Evolutionary conservation across 2,113 vertebrate species (phyloP).

Genomic region (Sorex araneus): DNA sequence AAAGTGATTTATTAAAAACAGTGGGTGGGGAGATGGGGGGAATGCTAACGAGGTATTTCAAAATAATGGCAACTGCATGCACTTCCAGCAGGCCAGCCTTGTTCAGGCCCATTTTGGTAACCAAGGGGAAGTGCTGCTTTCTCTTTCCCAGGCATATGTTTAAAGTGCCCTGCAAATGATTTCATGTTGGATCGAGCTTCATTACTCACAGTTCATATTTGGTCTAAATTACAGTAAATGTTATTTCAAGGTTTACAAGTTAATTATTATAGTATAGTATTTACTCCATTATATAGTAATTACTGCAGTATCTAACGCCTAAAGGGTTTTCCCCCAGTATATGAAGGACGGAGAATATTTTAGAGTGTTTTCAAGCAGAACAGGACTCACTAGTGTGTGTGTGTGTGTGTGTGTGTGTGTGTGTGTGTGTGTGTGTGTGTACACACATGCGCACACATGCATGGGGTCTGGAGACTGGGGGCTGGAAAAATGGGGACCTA

Average conservation of each 20-base stretch:
- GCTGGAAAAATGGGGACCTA: neutral
- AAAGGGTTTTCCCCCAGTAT: slow-evolving; percentile 63
- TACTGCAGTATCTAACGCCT: slow-evolving; percentile 83
- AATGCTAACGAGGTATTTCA: slow-evolving; percentile 73
- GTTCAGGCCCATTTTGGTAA: slow-evolving; percentile 70
- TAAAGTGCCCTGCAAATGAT: slow-evolving; percentile 79
- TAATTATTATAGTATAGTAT: slow-evolving; percentile 87
- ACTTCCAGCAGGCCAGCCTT: slow-evolving; percentile 21
- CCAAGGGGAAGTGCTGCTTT: slow-evolving; percentile 62
- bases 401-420: neutral
- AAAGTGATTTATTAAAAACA: slow-evolving; percentile 68
- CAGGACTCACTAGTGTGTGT: slow-evolving; percentile 45
- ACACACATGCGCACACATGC: no score
- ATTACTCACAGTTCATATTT: slow-evolving; percentile 87
- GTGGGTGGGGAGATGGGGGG: neutral
- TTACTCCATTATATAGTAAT: slow-evolving; percentile 87
- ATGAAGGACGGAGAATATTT: slow-evolving; percentile 79
- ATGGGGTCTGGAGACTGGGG: neutral
- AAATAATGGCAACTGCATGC: slow-evolving; percentile 62
- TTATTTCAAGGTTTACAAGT: slow-evolving; percentile 87
- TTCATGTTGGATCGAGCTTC: slow-evolving; percentile 84
- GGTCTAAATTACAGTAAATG: slow-evolving; percentile 87
- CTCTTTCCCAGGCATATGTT: slow-evolving; percentile 80
- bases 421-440: neutral
- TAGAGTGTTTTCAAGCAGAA: slow-evolving; percentile 77